These are phyloP conservation scores for fruit fly (Drosophila melanogaster) DNA, from an alignment of 1,140 invertebrate species.

Conservation along the genomic window Release_6_plus_ISO1_MT NT_037436.4:18991001-18991500, in stretches of 20 bases:
- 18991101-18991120: constrained; percentile 93
- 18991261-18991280: constrained; percentile 90
- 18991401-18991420: constrained; percentile 92
- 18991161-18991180: constrained; percentile 93
- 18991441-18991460: constrained; percentile 89
- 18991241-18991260: constrained; percentile 96
- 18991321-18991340: constrained; percentile 95
- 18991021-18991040: constrained; percentile 90
- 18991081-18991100: constrained; percentile 92
- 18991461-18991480: constrained; percentile 77
- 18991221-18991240: constrained; percentile 97
- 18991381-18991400: constrained; percentile 94
- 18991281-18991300: constrained; percentile 90
- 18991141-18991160: constrained; percentile 93
- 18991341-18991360: constrained; percentile 92
- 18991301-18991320: constrained; percentile 96
- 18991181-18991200: constrained; percentile 96
- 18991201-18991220: constrained; percentile 96
- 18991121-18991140: constrained; percentile 91
- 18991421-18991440: constrained; percentile 96
- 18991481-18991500: constrained; percentile 69
- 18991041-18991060: constrained; percentile 90
- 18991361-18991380: constrained; percentile 98
- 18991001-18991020: constrained; percentile 91
- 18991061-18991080: constrained; percentile 96